Evolutionary conservation across 1,140 invertebrate genomes (phyloP), one percentile per base, ranked within the genome.

Genomic region (Philopotamus ludificatus): DNA sequence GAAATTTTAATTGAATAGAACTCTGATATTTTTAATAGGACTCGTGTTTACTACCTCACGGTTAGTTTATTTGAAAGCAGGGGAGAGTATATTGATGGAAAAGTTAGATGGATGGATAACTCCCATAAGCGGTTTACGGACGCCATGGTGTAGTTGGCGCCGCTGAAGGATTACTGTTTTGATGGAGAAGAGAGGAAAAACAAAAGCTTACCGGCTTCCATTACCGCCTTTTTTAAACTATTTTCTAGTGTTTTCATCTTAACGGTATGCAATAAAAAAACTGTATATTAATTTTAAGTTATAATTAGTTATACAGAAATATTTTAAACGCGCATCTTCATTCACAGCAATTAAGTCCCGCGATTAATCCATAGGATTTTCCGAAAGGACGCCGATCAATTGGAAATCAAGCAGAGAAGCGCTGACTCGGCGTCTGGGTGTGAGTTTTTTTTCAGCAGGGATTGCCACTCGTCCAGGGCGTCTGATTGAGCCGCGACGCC

Each of bases 71-170:
- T 34, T 12, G 4, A 34, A 34, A 12, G 28, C 12, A 49, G 50
- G n/a, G 22, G 2, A 12, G 39, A 18, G 20, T 57, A 57, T 57
- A 57, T 57, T 42, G 54, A 57, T 57, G 57, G 57, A 18, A 60
- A 62, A 53, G 49, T 53, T 53, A 15, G 60, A 62, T 51, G 60
- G 41, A 44, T 50, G 47, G 60, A 50, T 62, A 62, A 62, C 47
- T 20, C 18, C 16, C 26, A 12, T 62, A 62, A 62, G 60, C 60
- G 60, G 60, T 62, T 62, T 62, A 62, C 60, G 51, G 23, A 23
- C 4, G 10, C 28, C 41, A 18, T 10, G 16, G 18, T 25, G 41
- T 42, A 51, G 60, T 53, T 51, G 47, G 25, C 28, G 60, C 60
- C 47, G 60, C 44, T 2, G 22, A 15, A 62, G 60, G 44, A 62